Evolutionary conservation across 35 echinoderm and acorn worm genomes (phyloP), one percentile per base, ranked within the genome.

Genomic region (Lytechinus variegatus): DNA sequence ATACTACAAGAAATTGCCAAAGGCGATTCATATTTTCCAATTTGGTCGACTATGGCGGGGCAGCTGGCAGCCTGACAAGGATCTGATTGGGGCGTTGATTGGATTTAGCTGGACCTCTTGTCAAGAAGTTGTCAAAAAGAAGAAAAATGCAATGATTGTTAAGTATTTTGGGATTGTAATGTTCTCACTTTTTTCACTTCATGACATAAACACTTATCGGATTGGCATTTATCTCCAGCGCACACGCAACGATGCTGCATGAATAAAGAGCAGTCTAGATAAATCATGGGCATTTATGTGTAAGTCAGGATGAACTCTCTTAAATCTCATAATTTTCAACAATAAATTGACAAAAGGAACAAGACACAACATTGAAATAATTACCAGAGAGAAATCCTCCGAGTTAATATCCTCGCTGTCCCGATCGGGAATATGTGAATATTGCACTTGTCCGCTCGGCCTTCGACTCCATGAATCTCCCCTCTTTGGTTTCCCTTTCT

Each of bases 381-480:
- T 93, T 93, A 93, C 92, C 92, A 93, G 53, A 53, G 92, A 93
- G 8, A 93, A 93, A 21, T 95, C 95, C 54, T 95, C 95, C 2
- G 87, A 91, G 10, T 95, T 89, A 57, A 95, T 54, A 53, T 95
- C 95, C 72, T 95, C 96, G 52, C 96, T 96, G 55, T 96, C 96
- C 9, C 88, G 94, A 60, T 88, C 94, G 4, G 96, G 96, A 91
- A 96, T 96, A 56, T 96, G 94, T 6, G 96, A 96, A 96, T 96
- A 96, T 95, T 96, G 96, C 96, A 96, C 96, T 91, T 79, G 87
- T 52, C 54, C 12, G 14, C 86, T 94, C 87, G 28, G 95, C 44
- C 79, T 54, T 29, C 89, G 89, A 33, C 54, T 96, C 28, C 54
- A 57, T 21, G 87, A 66, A 29, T 96, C 91, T 7, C 87, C 55